Evolutionary conservation across 2,888 invertebrate species (phyloP), one percentile per base, ranked within the genome.

Genomic region (Trichogramma evanescens): DNA sequence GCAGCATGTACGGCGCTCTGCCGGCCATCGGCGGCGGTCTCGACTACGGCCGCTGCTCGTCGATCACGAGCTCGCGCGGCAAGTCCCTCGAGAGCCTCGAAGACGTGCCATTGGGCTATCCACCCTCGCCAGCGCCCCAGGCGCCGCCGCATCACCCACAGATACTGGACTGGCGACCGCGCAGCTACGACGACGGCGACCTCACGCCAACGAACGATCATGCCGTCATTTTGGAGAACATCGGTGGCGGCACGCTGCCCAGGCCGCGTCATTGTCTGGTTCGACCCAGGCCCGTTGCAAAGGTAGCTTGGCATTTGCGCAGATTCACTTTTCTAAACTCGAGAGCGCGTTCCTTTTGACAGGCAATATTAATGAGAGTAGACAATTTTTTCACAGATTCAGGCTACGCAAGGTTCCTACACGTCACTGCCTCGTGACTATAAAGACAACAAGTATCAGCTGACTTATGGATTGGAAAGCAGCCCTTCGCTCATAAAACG

Each of bases 151-250:
- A 66, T 42, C 56, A 64, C 46, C 62, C 65, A 6, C 72, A 72
- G 62, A 71, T 77, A 8, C 72, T 80, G 64, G 77, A 81, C 64
- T 89, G 88, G 89, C 83, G 88, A 71, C 78, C 82, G 61, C 83
- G 91, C 69, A 88, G 89, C 64, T 91, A 90, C 75, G 93, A 93
- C 76, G 93, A 93, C 74, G 93, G 93, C 13, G 93, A 94, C 77
- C 89, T 93, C 66, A 93, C 93, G 43, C 89, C 90, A 9, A 93
- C 93, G 52, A 93, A 93, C 74, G 93, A 93, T 76, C 80, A 82
- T 39, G 77, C 78, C n/a, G 68, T 77, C 26, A 66, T 69, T 41
- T 74, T 77, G 69, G 89, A 89, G 69, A 91, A 73, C 58, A 72
- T 90, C 0, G 89, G 91, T 2, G 77, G 91, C 0, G 93, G 93